phyloP scores from a whole-genome alignment of 2,888 invertebrate species.

The Hirudinaria manillensis region DNA sequence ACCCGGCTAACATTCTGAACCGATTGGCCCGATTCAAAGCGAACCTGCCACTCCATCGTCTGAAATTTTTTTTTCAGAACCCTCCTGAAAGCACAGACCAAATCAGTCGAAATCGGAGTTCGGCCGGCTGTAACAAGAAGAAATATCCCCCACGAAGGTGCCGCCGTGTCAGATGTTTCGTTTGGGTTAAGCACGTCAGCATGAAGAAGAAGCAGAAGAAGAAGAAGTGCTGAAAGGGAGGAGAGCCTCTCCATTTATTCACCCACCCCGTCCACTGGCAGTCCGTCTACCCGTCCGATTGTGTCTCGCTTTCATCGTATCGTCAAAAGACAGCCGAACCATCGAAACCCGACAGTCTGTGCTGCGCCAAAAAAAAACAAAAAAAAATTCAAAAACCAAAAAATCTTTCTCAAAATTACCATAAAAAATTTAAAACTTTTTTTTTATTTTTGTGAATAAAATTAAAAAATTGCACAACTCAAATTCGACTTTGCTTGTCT shows the following conservation, averaged over 20 bases:
- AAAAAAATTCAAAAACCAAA: neutral
- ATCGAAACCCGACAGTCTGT: neutral
- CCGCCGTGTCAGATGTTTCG: slow-evolving; percentile 26
- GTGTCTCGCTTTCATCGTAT: neutral
- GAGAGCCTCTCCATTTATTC: too few relatives aligned
- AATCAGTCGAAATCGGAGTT: neutral
- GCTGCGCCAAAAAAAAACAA: neutral
- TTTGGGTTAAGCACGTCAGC: slow-evolving; percentile 29
- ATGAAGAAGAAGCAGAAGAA: slow-evolving; percentile 15
- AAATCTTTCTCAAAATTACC: too few relatives aligned
- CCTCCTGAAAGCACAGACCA: too few relatives aligned
- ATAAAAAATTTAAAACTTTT: too few relatives aligned
- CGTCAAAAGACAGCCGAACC: neutral
- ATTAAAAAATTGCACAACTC: too few relatives aligned
- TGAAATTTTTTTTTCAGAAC: neutral
- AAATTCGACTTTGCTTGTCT: too few relatives aligned
- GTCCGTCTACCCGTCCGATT: neutral
- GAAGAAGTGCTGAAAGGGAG: slow-evolving; percentile 14
- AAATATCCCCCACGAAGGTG: slow-evolving; percentile 20
- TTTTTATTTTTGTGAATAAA: too few relatives aligned
- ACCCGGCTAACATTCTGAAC: too few relatives aligned
- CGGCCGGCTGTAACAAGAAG: slow-evolving; percentile 10
- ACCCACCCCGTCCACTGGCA: too few relatives aligned
- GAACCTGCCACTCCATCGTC: neutral
- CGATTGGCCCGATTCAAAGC: too few relatives aligned